phyloP scores from a whole-genome alignment of 2,113 vertebrate genomes.

The Labeo catla region DNA sequence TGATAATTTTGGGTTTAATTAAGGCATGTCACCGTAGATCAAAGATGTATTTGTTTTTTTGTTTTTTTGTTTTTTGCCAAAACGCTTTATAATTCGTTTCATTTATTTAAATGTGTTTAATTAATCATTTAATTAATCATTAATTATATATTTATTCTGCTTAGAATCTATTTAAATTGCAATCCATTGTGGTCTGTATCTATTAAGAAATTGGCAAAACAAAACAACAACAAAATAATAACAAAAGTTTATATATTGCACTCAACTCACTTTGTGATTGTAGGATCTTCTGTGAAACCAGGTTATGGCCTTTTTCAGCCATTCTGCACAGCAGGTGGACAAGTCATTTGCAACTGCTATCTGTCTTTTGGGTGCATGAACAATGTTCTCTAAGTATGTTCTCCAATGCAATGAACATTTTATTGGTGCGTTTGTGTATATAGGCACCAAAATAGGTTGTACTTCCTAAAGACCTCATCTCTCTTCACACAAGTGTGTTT shows the following conservation, averaged over 20 bases:
- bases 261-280: neutral
- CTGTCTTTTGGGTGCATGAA: conserved; percentile 13
- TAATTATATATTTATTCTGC: neutral
- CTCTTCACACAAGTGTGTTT: neutral
- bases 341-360: conserved; percentile 3
- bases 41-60: neutral
- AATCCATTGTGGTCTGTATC: neutral
- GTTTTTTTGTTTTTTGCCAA: neutral
- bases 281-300: neutral
- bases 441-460: conserved; percentile 2
- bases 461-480: neutral
- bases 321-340: conserved; percentile 8
- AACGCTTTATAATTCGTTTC: neutral
- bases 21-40: neutral
- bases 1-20: too few species aligned
- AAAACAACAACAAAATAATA: too few species aligned
- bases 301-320: neutral
- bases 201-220: neutral
- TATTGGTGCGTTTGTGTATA: conserved; percentile 21
- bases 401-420: conserved; percentile 3
- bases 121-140: too few species aligned
- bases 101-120: neutral
- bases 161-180: neutral
- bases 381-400: conserved; percentile 16
- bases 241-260: neutral